Evolutionary conservation across 2,888 invertebrate genomes (phyloP), one percentile per base, ranked within the genome.

Genomic region (Punctoribates punctum): DNA sequence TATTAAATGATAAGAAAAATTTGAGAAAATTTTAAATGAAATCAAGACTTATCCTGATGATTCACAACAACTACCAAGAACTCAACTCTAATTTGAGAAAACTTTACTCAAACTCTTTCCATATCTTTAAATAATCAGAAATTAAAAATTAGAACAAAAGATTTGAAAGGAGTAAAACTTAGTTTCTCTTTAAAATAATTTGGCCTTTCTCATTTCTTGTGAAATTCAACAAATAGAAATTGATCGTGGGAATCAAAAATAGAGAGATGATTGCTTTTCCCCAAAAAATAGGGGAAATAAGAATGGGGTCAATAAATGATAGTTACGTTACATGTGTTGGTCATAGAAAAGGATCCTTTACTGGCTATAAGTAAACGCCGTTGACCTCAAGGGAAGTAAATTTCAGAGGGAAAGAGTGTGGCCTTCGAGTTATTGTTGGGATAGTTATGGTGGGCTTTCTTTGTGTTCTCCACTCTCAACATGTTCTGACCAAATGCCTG

Each of bases 251-350:
- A 67, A 67, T 67, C 17, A 67, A 67, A 67, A n/a, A 38, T 1
- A 3, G 17, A 34, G 9, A 67, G 29, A 67, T 65, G 67, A 67
- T 34, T 38, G n/a, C 15, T 67, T 67, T 65, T 65, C 27, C n/a
- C 38, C 11, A 17, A 67, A 38, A 67, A 67, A 67, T 67, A 67
- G 6, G 34, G 67, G 67, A 34, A 25, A 67, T 67, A 67, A 67
- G 67, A 67, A 67, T 38, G 67, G 67, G 38, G 34, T 67, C 34
- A 67, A 67, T 67, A 67, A 67, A 67, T 67, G 67, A 67, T 67
- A 67, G 67, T 29, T 67, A 9, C 4, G 38, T 67, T 67, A 38
- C 67, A 67, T 67, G 29, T 67, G 60, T 27, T 60, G 27, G 27
- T 8, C 27, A 25, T 60, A 60, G 11, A 15, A n/a, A 20, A 27